Conservation (phyloP, 2,888 invertebrate genomes). For the Cantharis flavilabris region DNA sequence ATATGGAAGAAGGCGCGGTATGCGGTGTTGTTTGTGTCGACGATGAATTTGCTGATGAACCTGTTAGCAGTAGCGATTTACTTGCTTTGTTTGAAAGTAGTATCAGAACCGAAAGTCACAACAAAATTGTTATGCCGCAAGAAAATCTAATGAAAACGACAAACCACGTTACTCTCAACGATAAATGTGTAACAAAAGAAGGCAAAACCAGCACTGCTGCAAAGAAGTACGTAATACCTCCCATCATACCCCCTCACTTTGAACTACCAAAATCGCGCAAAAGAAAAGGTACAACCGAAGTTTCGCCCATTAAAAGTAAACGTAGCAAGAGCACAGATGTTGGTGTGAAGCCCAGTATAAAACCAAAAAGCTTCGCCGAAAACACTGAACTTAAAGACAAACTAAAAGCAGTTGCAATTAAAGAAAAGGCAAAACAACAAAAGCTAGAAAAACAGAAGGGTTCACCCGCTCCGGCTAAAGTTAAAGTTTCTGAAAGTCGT, state of each 20-base stretch:
- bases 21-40: neutral
- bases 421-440: constrained; percentile 20
- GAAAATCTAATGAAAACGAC: neutral
- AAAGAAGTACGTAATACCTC: constrained; percentile 34
- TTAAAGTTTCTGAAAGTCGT: constrained; percentile 41
- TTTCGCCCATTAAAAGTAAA: constrained; percentile 15
- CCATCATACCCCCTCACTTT: constrained; percentile 40
- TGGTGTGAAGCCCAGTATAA: neutral
- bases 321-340: neutral
- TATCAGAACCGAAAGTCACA: too few species aligned
- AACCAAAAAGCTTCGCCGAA: constrained; percentile 17
- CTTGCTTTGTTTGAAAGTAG: neutral
- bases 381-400: constrained; percentile 57
- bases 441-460: constrained; percentile 35
- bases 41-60: neutral
- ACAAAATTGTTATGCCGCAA: neutral
- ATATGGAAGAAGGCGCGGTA: constrained; percentile 7
- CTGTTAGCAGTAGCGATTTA: constrained; percentile 1
- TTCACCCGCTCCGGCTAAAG: constrained; percentile 46
- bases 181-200: neutral
- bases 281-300: neutral
- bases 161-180: neutral
- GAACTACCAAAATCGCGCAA: constrained; percentile 15
- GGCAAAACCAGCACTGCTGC: neutral
- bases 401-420: constrained; percentile 60